Evolutionary conservation across 2,797 vertebrate species (phyloP).

Genomic region (Eleutherodactylus coqui): DNA sequence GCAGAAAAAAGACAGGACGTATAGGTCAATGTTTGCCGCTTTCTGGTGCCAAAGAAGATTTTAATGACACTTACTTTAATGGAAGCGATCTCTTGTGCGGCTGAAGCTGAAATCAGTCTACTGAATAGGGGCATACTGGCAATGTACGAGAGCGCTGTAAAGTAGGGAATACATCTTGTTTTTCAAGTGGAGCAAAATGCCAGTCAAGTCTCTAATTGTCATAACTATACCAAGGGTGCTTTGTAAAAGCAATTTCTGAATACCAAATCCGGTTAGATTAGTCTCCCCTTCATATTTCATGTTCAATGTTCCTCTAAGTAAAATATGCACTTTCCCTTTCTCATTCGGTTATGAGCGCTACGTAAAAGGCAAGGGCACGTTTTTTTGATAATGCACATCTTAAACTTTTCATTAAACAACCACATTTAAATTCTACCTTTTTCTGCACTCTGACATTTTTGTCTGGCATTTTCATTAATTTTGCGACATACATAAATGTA

Average conservation of each 20-base stretch:
- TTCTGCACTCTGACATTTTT: conserved; percentile 89
- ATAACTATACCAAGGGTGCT: conserved; percentile 61
- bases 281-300: conserved; percentile 69
- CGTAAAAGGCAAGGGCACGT: conserved; percentile 73
- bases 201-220: conserved; percentile 58
- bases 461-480: conserved; percentile 92
- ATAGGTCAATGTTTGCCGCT: conserved; percentile 45
- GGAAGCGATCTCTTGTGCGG: conserved; percentile 30
- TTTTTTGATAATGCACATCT: conserved; percentile 79
- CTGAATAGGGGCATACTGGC: conserved; percentile 14
- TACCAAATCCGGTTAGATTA: conserved; percentile 68
- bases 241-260: conserved; percentile 68
- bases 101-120: conserved; percentile 35
- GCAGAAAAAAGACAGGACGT: conserved; percentile 28
- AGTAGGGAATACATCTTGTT: conserved; percentile 48
- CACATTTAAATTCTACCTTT: conserved; percentile 86
- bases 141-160: conserved; percentile 3
- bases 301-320: conserved; percentile 73
- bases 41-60: conserved; percentile 49
- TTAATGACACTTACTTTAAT: conserved; percentile 54
- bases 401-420: conserved; percentile 82
- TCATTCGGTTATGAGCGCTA: conserved; percentile 73
- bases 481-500: conserved; percentile 84
- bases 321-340: conserved; percentile 71
- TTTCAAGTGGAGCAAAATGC: conserved; percentile 45